Evolutionary conservation across 2,113 vertebrate species (phyloP).

Genomic region (Elephantulus edwardii): DNA sequence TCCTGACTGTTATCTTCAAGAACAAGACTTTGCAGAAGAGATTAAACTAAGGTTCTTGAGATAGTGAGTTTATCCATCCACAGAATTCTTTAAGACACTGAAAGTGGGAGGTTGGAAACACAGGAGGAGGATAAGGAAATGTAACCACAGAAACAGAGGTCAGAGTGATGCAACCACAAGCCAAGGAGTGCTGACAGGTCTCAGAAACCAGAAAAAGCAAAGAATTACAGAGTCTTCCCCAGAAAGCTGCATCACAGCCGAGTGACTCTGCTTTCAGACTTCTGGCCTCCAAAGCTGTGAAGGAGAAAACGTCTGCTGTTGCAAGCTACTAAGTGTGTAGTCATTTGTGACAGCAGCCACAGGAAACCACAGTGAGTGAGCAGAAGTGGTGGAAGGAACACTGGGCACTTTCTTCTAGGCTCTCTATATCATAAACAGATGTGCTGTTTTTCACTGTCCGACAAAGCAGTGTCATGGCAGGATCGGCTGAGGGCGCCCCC

Average conservation of each 20-base stretch:
- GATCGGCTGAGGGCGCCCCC: background rate
- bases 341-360: background rate
- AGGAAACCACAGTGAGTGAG: background rate
- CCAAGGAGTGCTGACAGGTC: background rate
- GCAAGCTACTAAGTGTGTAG: background rate
- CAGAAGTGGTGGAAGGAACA: too few species aligned
- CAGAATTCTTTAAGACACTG: background rate
- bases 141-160: background rate
- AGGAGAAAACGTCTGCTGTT: background rate
- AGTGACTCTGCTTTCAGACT: background rate
- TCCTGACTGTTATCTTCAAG: too few species aligned
- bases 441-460: background rate
- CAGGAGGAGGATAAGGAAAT: background rate
- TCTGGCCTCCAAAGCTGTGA: background rate
- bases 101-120: background rate
- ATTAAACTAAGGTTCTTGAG: background rate
- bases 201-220: background rate
- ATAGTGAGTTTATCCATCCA: background rate
- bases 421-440: background rate
- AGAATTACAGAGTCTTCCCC: fast-evolving
- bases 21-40: background rate
- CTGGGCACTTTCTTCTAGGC: fast-evolving
- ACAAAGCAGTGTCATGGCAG: background rate
- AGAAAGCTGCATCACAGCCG: background rate
- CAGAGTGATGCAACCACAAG: background rate